Percentiles rank a stretch among this genome's conserved stretches.
phyloP scores from a whole-genome alignment of 2,113 vertebrate species.

The Cyprinodon brontotheroides region DNA sequence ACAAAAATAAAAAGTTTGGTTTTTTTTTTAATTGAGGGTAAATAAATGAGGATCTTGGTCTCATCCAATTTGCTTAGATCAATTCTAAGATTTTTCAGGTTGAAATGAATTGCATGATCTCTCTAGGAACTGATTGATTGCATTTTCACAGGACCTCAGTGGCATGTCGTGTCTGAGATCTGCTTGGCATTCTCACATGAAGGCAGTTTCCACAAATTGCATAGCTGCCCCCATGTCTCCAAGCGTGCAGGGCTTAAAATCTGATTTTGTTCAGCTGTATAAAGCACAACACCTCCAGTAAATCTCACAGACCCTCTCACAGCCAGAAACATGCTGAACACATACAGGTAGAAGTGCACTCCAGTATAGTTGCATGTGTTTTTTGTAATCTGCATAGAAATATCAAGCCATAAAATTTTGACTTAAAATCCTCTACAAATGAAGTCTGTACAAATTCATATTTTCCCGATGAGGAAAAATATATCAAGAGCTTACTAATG shows the following conservation, averaged over 20 bases:
- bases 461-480: too few relatives aligned
- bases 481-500: too few relatives aligned
- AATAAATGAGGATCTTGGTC: slow-evolving; percentile 53
- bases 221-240: slow-evolving; percentile 46
- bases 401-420: too few relatives aligned
- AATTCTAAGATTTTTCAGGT: slow-evolving; percentile 63
- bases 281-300: slow-evolving; percentile 21
- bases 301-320: slow-evolving; percentile 4
- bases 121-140: slow-evolving; percentile 64
- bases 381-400: neutral
- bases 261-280: slow-evolving; percentile 15
- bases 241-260: slow-evolving; percentile 30
- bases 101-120: slow-evolving; percentile 65
- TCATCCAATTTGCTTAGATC: slow-evolving; percentile 56
- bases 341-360: slow-evolving; percentile 40
- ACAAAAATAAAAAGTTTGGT: neutral
- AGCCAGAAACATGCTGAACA: slow-evolving; percentile 10
- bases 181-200: slow-evolving; percentile 57
- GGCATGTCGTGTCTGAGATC: slow-evolving; percentile 60
- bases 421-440: neutral
- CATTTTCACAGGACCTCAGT: slow-evolving; percentile 66
- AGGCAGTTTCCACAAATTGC: slow-evolving; percentile 65
- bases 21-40: slow-evolving; percentile 10
- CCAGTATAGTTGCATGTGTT: neutral
- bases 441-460: neutral